Evolutionary conservation across 2,113 vertebrate genomes (phyloP), one percentile per base, ranked within the genome.

Genomic region (Sigmodon hispidus): DNA sequence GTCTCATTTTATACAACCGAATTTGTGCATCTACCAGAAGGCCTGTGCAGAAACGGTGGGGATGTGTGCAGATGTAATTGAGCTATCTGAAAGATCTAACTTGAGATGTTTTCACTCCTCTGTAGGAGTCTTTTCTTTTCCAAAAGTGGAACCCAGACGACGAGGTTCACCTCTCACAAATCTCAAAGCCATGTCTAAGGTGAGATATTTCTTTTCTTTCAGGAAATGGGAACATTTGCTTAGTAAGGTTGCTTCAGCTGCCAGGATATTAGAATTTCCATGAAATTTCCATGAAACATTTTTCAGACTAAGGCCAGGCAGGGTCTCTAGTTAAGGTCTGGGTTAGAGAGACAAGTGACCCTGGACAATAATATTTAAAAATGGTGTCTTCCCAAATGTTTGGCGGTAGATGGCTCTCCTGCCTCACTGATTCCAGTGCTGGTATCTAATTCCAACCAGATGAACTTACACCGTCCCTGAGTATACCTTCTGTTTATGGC

Each of bases 141-240:
- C 65, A 73, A 92, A 94, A 96, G 89, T 92, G 90, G 89, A 95
- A 63, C 80, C 80, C 88, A 92, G 80, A 93, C 87, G 17, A 94
- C 80, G 85, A 94, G 57, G 22, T 70, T 88, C 90, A 61, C 55
- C 87, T 70, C 40, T 86, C 84, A 45, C 36, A 87, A 72, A 94
- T 79, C 55, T 94, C 52, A 83, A 93, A 97, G 81, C 77, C 93
- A 97, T 97, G 97, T 50, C 90, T 90, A 95, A 96, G 97, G 97
- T 98, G 90, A 97, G 96, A 91, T 92, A 22, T 67, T 50, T 89
- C 76, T 90, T 94, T 94, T 52, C 52, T 89, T 94, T 80, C 61
- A 75, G 43, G 43, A 59, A 86, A 90, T 69, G 77, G 43, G 26
- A 89, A 57, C 65, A 77, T 92, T 91, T 92, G 34, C 52, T 96